Conservation (phyloP, 1,140 invertebrate genomes). For the Drosophila sp. region DNA sequence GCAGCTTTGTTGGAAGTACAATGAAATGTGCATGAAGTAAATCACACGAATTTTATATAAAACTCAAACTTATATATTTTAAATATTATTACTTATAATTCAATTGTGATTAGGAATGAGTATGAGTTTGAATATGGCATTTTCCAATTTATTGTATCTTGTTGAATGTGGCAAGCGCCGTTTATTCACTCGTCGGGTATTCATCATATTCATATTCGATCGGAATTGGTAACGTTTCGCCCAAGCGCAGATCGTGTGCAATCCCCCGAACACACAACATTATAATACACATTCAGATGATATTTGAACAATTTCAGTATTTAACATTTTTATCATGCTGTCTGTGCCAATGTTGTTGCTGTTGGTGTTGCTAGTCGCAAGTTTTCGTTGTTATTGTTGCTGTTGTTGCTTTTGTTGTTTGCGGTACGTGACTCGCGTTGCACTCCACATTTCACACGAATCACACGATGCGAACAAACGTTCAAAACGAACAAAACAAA, state of each 20-base stretch:
- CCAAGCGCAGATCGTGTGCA: slow-evolving; percentile 26
- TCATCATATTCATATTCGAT: slow-evolving; percentile 33
- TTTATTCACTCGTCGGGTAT: slow-evolving; percentile 7
- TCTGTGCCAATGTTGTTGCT: slow-evolving; percentile 29
- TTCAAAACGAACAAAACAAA: slow-evolving; percentile 31
- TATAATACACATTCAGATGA: slow-evolving; percentile 31
- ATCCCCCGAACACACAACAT: slow-evolving; percentile 20
- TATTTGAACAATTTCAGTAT: slow-evolving; percentile 43
- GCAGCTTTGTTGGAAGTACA: slow-evolving; percentile 27
- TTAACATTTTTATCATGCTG: slow-evolving; percentile 58
- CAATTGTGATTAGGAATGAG: slow-evolving; percentile 12
- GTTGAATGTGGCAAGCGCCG: slow-evolving; percentile 15
- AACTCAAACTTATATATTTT: slow-evolving; percentile 8
- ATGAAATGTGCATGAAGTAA: slow-evolving; percentile 20
- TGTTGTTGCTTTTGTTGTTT: slow-evolving; percentile 32
- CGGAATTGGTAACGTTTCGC: slow-evolving; percentile 21
- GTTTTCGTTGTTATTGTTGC: slow-evolving; percentile 35
- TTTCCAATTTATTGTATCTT: slow-evolving; percentile 20
- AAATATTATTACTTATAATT: slow-evolving; percentile 17
- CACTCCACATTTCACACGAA: slow-evolving; percentile 76
- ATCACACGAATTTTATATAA: slow-evolving; percentile 34
- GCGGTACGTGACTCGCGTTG: slow-evolving; percentile 60
- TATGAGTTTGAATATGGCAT: background rate
- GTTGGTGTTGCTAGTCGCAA: slow-evolving; percentile 33
- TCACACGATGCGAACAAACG: slow-evolving; percentile 34